phyloP scores from a whole-genome alignment of 2,797 vertebrate species.

The Geotrypetes seraphini region DNA sequence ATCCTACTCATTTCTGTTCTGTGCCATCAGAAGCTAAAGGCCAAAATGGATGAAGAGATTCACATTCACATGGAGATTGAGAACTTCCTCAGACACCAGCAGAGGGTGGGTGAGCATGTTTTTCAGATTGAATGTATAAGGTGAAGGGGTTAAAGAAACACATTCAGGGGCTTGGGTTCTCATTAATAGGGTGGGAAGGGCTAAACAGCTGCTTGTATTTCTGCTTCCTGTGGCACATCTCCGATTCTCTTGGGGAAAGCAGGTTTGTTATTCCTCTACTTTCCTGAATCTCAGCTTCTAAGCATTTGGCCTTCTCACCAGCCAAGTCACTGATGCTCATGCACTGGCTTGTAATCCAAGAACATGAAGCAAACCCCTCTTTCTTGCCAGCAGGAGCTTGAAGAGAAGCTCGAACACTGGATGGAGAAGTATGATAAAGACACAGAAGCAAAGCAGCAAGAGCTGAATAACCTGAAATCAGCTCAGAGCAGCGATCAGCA shows the following conservation, averaged over 20 bases:
- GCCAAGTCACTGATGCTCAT: no score
- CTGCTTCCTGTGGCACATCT: no score
- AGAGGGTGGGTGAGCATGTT: slow-evolving; percentile 46
- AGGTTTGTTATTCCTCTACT: no score
- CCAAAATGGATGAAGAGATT: slow-evolving; percentile 53
- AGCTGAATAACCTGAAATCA: slow-evolving; percentile 48
- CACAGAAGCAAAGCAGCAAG: slow-evolving; percentile 59
- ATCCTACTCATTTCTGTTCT: neutral
- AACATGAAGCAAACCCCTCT: no score
- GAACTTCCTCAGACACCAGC: slow-evolving; percentile 55
- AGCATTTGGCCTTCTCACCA: no score
- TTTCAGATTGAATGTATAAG: no score
- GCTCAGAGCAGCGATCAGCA: slow-evolving; percentile 52
- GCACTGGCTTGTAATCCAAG: neutral
- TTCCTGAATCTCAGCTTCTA: no score
- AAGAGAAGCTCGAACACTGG: slow-evolving; percentile 64
- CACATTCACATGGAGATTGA: slow-evolving; percentile 51
- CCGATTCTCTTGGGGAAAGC: no score
- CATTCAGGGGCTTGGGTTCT: no score
- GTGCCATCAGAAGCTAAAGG: slow-evolving; percentile 54
- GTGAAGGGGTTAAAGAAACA: no score
- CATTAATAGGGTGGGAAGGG: no score
- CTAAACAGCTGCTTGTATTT: no score
- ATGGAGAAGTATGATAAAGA: slow-evolving; percentile 66
- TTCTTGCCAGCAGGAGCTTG: slow-evolving; percentile 35